These are phyloP conservation scores for Agriopis aurantiaria DNA, from an alignment of 2,888 invertebrate species.

Conservation along the genomic window DNA sequence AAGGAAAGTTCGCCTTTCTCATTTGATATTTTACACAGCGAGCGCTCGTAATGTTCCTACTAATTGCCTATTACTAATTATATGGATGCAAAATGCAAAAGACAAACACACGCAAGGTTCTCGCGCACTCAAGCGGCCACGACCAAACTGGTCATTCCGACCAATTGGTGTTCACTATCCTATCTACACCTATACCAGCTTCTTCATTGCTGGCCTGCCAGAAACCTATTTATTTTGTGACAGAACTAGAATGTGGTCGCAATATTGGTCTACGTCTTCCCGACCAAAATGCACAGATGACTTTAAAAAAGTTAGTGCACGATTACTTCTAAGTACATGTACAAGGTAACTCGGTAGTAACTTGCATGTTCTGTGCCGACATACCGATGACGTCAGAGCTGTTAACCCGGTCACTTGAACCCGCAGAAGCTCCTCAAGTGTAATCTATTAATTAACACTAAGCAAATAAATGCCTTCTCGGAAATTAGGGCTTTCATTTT, in stretches of 20 bases:
- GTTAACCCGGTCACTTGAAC: slow-evolving; percentile 63
- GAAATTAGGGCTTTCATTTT: slow-evolving; percentile 14
- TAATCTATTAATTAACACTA: slow-evolving; percentile 52
- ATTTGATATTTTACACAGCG: neutral
- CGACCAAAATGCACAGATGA: neutral
- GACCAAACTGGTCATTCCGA: neutral
- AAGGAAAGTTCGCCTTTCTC: slow-evolving; percentile 1
- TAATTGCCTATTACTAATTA: neutral
- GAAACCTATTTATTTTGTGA: neutral
- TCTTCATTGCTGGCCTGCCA: too few relatives aligned
- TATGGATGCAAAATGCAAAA: slow-evolving; percentile 5
- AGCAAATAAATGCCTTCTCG: slow-evolving; percentile 30
- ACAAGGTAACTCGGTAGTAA: neutral
- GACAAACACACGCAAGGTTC: slow-evolving; percentile 3
- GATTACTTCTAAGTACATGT: neutral
- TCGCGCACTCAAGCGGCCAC: neutral
- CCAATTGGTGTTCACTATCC: neutral
- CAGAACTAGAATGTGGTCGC: neutral
- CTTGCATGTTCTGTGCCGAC: neutral
- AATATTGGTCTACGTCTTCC: neutral
- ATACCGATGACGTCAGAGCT: slow-evolving; percentile 47
- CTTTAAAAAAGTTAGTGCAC: neutral
- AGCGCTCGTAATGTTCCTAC: neutral
- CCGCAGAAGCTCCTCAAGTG: slow-evolving; percentile 57
- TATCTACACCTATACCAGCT: too few relatives aligned